Percentiles rank a stretch among this genome's conserved stretches.
Conservation (phyloP, 2,888 invertebrate genomes). For the Poecilobothrus nobilitatus region DNA sequence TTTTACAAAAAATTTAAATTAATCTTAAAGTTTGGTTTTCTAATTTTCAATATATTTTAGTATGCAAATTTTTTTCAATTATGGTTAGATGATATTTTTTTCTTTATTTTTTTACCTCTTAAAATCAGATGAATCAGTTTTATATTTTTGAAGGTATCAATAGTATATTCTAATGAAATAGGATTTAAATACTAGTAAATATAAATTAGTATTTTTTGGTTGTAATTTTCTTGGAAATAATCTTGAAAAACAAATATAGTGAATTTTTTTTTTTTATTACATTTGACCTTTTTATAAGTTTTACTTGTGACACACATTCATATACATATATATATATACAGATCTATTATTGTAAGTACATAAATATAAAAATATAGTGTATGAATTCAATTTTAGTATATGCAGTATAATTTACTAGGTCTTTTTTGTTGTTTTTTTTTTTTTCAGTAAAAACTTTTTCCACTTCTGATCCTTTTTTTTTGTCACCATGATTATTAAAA, state of each 20-base stretch:
- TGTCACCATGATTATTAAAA: no score
- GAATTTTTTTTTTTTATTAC: not conserved
- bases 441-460: no score
- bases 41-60: not conserved
- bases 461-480: no score
- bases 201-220: not conserved
- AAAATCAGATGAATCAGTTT: not conserved
- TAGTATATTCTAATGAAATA: conserved; percentile 2
- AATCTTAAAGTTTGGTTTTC: no score
- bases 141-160: not conserved
- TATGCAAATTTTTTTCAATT: not conserved
- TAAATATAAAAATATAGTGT: no score
- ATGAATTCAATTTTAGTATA: no score
- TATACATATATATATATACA: no score
- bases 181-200: not conserved
- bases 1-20: not conserved
- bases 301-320: no score
- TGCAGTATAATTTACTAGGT: no score
- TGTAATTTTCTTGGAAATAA: not conserved
- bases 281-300: not conserved
- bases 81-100: no score
- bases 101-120: not conserved
- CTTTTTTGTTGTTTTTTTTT: no score
- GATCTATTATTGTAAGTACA: no score
- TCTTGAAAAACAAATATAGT: not conserved